Evolutionary conservation across 2,797 vertebrate species (phyloP), one percentile per base, ranked within the genome.

Genomic region (Cynopterus sphinx): DNA sequence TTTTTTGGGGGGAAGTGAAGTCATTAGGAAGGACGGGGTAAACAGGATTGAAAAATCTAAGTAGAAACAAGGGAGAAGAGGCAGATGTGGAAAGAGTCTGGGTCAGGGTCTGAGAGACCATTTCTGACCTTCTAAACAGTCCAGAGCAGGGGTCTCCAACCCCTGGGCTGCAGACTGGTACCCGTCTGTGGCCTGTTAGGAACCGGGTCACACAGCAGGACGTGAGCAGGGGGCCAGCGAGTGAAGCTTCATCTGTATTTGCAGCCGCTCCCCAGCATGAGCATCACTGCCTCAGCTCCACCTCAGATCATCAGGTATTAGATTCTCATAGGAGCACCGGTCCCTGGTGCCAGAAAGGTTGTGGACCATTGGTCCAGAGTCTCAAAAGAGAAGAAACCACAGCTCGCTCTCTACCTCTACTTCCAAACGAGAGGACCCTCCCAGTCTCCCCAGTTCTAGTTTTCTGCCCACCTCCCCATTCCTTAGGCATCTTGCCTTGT

Each of bases 351-450:
- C 49, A 49, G 49, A 49, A 49, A 49, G 49, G 49, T 49, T 49
- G 49, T 1, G 49, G 49, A 49, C 49, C 49, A 49, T 0, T 49
- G 49, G 24, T 22, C 36, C 33, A 74, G 43, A 91, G 74, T 59
- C 71, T 88, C 86, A 57, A 33, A 87, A 93, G 79, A 93, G 67
- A 57, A 84, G 75, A 83, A 83, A 75, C 59, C 31, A 91, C 3
- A 81, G 55, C 36, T 84, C 2, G 0, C 5, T 87, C 59, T 86
- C 74, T 82, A 41, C 79, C 55, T 77, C 90, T 71, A 88, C 63
- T 95, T 17, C 33, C 63, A 85, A 67, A 87, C 1, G 21, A 90
- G 57, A 74, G 5, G 31, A 36, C 43, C 46, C 73, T 43, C 53
- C 63, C 73, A 63, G 63, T 28, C 28, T 73, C 63, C 59, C 31